Base-by-base conservation (phyloP, 1,140 invertebrate genomes). In the Caenorhabditis brenneri region DNA sequence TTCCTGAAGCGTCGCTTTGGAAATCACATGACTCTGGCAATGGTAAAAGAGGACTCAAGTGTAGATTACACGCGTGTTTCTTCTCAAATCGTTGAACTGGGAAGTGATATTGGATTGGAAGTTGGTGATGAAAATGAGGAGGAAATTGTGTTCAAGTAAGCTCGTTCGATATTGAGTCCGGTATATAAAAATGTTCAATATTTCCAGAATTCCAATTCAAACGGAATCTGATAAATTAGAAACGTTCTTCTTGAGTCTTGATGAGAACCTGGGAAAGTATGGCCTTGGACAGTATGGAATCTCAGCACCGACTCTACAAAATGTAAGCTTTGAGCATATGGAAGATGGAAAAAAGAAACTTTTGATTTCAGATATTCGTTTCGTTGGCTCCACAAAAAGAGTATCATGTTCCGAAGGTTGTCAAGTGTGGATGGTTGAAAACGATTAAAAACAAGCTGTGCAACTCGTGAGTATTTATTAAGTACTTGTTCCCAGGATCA, bases 1-100 rank as follows among this genome's bases (percentile, higher is more conserved):
- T 94, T 93, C 88, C 90, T 94, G 4, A 94, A 94, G 89, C 92
- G 92, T 48, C 88, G 90, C 29, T 93, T 93, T 88, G 93, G 93
- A 42, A 91, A 92, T 85, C 94, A 94, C 7, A 94, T 94, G 89
- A 92, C 92, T 84, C 89, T 94, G 48, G 92, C 87, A 74, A 79
- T 53, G 46, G 74, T 83, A 29, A 85, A 80, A 48, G 51, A 79
- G 16, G 65, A 36, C 16, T 55, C 19, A 9, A 2, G 7, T 80
- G 58, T 81, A n/a, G 6, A 51, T n/a, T 65, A 29, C 46, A n/a
- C 29, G 4, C 27, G 33, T 22, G n/a, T 46, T 33, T 24, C 16
- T 29, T 46, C n/a, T 48, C 22, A 55, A 79, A 31, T 79, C 27
- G 16, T 79, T 24, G 19, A 79, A 6, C 9, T 79, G 42, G 78